Percentiles rank a stretch among this genome's conserved stretches.
Evolutionary conservation across 2,888 invertebrate species (phyloP).

Genomic region (Hypomecis atomaria): DNA sequence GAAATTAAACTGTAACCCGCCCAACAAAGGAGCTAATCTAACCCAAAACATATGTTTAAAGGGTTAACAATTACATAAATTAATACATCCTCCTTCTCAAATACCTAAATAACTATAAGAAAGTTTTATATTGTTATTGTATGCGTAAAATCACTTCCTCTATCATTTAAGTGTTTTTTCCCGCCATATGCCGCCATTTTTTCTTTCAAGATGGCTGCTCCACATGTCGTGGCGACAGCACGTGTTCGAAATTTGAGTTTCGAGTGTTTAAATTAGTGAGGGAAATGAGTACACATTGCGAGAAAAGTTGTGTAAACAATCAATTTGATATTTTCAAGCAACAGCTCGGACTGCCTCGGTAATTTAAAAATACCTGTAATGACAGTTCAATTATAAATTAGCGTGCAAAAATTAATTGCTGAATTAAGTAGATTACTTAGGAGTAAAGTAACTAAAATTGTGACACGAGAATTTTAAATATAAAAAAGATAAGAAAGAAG

Average conservation of each 20-base stretch:
- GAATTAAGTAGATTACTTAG: too few relatives aligned
- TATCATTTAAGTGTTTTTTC: slow-evolving; percentile 72
- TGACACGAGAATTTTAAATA: too few relatives aligned
- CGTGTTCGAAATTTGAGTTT: slow-evolving; percentile 58
- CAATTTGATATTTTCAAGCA: not conserved
- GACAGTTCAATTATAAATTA: too few relatives aligned
- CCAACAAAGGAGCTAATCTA: slow-evolving; percentile 71
- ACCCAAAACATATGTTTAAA: slow-evolving; percentile 76
- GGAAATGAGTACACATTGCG: slow-evolving; percentile 1
- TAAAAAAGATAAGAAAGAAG: too few relatives aligned
- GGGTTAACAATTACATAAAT: slow-evolving; percentile 82
- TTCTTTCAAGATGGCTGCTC: slow-evolving; percentile 64
- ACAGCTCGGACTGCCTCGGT: not conserved
- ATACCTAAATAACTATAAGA: slow-evolving; percentile 48
- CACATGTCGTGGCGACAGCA: slow-evolving; percentile 70
- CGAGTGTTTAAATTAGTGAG: slow-evolving; percentile 25
- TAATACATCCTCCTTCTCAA: slow-evolving; percentile 75
- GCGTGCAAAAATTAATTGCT: too few relatives aligned
- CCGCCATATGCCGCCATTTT: slow-evolving; percentile 76
- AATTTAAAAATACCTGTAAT: not conserved
- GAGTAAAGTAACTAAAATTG: too few relatives aligned
- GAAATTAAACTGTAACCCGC: slow-evolving; percentile 72
- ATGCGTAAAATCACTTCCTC: slow-evolving; percentile 82
- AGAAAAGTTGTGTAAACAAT: slow-evolving; percentile 20
- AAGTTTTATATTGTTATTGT: slow-evolving; percentile 70